Base-by-base conservation (phyloP, 2,888 invertebrate genomes). In the Hemistola chrysoprasaria region DNA sequence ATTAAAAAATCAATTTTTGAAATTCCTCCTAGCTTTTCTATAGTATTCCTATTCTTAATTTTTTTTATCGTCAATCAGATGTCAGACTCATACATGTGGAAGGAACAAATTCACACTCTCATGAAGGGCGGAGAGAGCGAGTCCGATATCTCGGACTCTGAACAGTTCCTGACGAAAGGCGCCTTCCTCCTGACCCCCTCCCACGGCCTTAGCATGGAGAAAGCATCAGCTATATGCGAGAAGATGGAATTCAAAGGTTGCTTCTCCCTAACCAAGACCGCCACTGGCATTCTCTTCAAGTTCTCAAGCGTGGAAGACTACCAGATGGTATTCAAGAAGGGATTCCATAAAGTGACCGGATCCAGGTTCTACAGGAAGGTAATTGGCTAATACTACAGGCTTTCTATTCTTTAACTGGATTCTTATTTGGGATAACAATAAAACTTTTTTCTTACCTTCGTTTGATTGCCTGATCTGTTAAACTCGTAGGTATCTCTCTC, bases 231-330 rank as follows among this genome's bases (percentile, higher is more conserved):
- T 60, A 95, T 96, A 67, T 95, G 95, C 85, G 96, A 96, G 90
- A 95, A 95, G 78, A 94, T 96, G 92, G 95, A 94, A 84, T 95
- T 96, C 84, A 93, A 94, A 64, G 95, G 95, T 36, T 94, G 95
- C 65, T 96, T 95, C 86, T 95, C 95, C 57, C 90, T 96, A 60
- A 95, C 95, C 51, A 95, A 95, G 90, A 96, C 96, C 0, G 95
- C 96, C 33, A 96, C 95, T 27, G 96, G 96, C 40, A 95, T 96
- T 66, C 91, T 96, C 50, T 96, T 96, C 90, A 95, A 95, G 83
- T 96, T 96, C 84, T 95, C 95, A 59, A 94, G 93, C 78, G 94
- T 95, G 53, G 95, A 95, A 57, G 96, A 96, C 75, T 96, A 94
- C 79, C 95, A 95, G 80, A 93, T 94, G 73, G 95, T 95, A 53